phyloP scores from a whole-genome alignment of 2,888 invertebrate species.

The Drosophila infuscata region DNA sequence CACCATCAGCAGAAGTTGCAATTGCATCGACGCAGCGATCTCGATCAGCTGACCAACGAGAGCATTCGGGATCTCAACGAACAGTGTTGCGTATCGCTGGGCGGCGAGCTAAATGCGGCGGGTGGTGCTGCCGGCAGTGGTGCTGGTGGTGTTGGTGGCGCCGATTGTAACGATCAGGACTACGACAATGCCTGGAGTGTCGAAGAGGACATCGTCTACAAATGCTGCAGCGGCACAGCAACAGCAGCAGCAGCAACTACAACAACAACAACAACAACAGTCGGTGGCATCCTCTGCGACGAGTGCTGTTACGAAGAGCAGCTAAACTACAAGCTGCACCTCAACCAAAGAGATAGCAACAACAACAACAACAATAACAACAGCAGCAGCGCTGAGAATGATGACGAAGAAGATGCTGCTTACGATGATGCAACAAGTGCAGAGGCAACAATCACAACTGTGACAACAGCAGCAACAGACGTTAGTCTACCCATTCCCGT shows the following conservation, averaged over 20 bases:
- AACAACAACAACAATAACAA: slow-evolving; percentile 46
- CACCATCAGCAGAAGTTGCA: slow-evolving; percentile 66
- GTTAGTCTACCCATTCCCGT: slow-evolving; percentile 36
- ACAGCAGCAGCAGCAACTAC: slow-evolving; percentile 22
- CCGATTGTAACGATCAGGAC: slow-evolving; percentile 60
- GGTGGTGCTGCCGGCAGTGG: slow-evolving; percentile 4
- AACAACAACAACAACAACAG: slow-evolving; percentile 26
- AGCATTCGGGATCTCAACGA: slow-evolving; percentile 82
- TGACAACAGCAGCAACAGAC: slow-evolving; percentile 6
- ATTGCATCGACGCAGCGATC: slow-evolving; percentile 74
- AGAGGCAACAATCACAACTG: slow-evolving; percentile 5
- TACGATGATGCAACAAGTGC: slow-evolving; percentile 14
- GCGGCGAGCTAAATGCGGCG: slow-evolving; percentile 52
- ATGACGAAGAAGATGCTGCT: slow-evolving; percentile 34
- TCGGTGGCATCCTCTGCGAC: slow-evolving; percentile 55
- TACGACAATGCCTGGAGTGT: slow-evolving; percentile 83
- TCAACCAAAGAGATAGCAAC: slow-evolving; percentile 64
- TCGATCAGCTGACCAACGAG: slow-evolving; percentile 83
- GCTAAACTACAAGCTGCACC: slow-evolving; percentile 58
- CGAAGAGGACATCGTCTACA: slow-evolving; percentile 81
- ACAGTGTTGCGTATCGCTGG: slow-evolving; percentile 82
- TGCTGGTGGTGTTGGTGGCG: slow-evolving; percentile 33
- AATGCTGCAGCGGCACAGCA: slow-evolving; percentile 57
- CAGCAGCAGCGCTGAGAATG: slow-evolving; percentile 37
- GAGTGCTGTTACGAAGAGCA: slow-evolving; percentile 71